Evolutionary conservation across 2,888 invertebrate species (phyloP), one percentile per base, ranked within the genome.

Genomic region (Watsonalla binaria): DNA sequence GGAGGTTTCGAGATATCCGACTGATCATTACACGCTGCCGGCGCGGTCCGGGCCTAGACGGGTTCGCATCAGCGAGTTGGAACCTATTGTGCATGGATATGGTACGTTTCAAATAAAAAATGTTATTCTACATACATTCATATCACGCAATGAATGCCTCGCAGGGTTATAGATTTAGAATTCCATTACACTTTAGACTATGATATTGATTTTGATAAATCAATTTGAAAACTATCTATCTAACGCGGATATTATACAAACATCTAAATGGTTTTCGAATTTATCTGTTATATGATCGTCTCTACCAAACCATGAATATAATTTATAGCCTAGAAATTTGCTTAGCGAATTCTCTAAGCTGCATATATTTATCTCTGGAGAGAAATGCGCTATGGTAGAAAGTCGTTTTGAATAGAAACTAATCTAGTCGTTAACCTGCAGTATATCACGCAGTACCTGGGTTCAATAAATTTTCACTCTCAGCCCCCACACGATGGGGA

Each of bases 391-490:
- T 62, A 70, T 58, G 62, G 57, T 85, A 84, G 88, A 89, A 88
- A 87, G 89, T 78, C 65, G 73, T 72, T 84, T 82, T 82, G 80
- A 86, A 84, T 86, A 81, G 80, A 84, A 82, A 85, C 78, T 79
- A 76, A 82, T 83, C 78, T 80, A 76, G 78, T 77, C 79, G 76
- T 79, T 78, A 79, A 75, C 77, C 72, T 70, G 74, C 68, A 76
- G 74, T 79, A 79, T 82, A 82, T 80, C 76, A 78, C 76, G 71
- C 65, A 73, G 72, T 65, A 68, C 66, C 63, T 65, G 64, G 61
- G 6, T 37, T 14, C 69, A 72, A 80, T 78, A 74, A 78, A 79
- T 82, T 78, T 79, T 75, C 73, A 76, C 78, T 79, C 78, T 76
- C 77, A 77, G 77, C 60, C 70, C 63, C 68, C 66, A 59, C 53